phyloP scores from a whole-genome alignment of 64 coral and sea anemone genomes.

The Actinia equina region DNA sequence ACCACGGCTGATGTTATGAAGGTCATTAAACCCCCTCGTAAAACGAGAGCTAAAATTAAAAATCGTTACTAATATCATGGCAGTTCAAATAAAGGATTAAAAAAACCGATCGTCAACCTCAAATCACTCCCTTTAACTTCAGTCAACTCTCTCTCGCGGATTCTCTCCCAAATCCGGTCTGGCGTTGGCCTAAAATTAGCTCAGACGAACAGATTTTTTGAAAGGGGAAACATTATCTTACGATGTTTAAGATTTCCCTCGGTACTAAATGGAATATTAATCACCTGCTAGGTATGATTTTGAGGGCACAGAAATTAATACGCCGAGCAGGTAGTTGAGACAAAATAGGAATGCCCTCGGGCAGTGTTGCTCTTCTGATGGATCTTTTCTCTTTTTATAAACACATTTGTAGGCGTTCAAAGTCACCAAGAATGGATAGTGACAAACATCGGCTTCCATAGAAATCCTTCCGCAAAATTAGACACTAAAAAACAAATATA shows the following conservation, averaged over 20 bases:
- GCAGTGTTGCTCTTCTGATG: not conserved
- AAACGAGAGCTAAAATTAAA: not conserved
- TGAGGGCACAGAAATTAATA: constrained; percentile 28
- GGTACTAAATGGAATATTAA: constrained; percentile 14
- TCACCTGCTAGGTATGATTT: constrained; percentile 9
- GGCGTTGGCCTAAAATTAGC: not conserved
- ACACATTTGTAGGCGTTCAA: not conserved
- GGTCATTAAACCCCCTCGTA: constrained; percentile 2
- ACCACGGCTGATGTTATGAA: constrained; percentile 3
- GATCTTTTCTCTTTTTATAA: constrained; percentile 10
- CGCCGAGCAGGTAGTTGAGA: constrained; percentile 3
- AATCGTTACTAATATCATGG: not conserved
- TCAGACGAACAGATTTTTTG: not conserved
- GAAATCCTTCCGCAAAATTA: not conserved
- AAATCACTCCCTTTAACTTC: not conserved
- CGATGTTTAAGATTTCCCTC: not conserved
- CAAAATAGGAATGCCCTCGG: constrained; percentile 7
- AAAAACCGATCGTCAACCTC: not conserved
- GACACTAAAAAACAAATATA: not conserved
- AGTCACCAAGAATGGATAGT: not conserved
- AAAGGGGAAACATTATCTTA: not conserved
- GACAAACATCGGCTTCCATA: not conserved
- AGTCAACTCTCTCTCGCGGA: not conserved
- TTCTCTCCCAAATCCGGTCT: not conserved
- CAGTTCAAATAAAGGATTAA: not conserved